These are phyloP conservation scores for Magallana ariakensis DNA, from an alignment of 1,140 invertebrate species.

Conservation along the genomic window DNA sequence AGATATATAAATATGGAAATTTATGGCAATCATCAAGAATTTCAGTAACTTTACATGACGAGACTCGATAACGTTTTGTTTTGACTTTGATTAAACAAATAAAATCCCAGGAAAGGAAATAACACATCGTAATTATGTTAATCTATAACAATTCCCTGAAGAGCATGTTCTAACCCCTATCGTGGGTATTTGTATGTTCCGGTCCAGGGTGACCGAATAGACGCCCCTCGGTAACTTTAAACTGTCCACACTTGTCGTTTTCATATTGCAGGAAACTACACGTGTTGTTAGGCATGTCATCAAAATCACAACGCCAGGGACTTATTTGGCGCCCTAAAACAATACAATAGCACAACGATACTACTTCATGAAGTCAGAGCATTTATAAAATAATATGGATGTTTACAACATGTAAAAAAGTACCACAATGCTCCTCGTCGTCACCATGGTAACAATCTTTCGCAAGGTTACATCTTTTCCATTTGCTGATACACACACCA, in stretches of 20 bases:
- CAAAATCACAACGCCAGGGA: neutral
- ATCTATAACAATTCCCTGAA: neutral
- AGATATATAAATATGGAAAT: too few species aligned
- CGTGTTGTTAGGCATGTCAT: neutral
- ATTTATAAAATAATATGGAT: too few species aligned
- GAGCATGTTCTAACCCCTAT: neutral
- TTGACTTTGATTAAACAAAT: neutral
- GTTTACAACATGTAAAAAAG: neutral
- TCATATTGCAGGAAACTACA: constrained; percentile 1
- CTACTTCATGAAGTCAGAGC: too few species aligned
- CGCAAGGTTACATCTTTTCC: constrained; percentile 30
- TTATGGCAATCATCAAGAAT: too few species aligned
- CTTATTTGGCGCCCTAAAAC: neutral
- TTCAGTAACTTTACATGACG: too few species aligned
- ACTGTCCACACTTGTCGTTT: neutral
- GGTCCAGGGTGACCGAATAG: neutral
- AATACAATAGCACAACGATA: neutral
- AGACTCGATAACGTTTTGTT: neutral
- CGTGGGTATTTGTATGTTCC: neutral
- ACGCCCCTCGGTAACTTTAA: neutral
- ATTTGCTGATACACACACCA: neutral
- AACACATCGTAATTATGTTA: neutral
- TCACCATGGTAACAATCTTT: constrained; percentile 14
- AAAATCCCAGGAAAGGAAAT: neutral
- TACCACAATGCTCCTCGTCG: constrained; percentile 15